A percentile compares a stretch with the other conserved stretches of the same genome.
Evolutionary conservation across 2,797 vertebrate genomes (phyloP).

Genomic region (Amphiprion clarkii): DNA sequence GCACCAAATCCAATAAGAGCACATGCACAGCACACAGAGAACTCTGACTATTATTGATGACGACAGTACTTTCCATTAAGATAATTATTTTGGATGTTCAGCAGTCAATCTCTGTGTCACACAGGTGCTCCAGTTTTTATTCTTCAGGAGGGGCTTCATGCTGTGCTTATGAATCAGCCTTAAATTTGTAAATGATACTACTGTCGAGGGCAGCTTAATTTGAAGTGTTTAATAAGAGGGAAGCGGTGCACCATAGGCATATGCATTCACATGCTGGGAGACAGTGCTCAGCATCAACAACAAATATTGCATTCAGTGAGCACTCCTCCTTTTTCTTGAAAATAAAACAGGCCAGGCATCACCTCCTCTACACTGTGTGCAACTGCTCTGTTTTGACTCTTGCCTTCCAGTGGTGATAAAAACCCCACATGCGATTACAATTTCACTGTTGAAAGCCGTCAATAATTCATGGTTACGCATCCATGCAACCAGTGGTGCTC

Average conservation of each 20-base stretch:
- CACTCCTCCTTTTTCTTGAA: slow-evolving; percentile 15
- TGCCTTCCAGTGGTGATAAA: slow-evolving; percentile 42
- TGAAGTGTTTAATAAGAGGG: slow-evolving; percentile 47
- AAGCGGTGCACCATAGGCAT: slow-evolving; percentile 6
- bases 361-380: slow-evolving; percentile 3
- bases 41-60: slow-evolving; percentile 3
- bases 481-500: slow-evolving; percentile 35
- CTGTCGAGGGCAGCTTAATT: slow-evolving; percentile 46
- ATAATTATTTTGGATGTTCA: slow-evolving; percentile 41
- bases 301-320: slow-evolving; percentile 1
- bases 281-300: slow-evolving; percentile 34
- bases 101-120: slow-evolving; percentile 38
- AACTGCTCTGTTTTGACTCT: slow-evolving; percentile 24
- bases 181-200: slow-evolving; percentile 66
- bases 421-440: slow-evolving; percentile 34
- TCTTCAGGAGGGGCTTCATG: slow-evolving; percentile 30
- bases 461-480: slow-evolving; percentile 58
- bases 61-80: slow-evolving; percentile 18
- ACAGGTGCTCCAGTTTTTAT: slow-evolving; percentile 31
- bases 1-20: slow-evolving; percentile 4
- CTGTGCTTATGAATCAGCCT: slow-evolving; percentile 57
- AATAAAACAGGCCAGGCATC: slow-evolving; percentile 28
- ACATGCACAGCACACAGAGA: neutral
- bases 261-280: slow-evolving; percentile 36
- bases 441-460: slow-evolving; percentile 38